Evolutionary conservation across 2,888 invertebrate species (phyloP).

Genomic region (Blera fallax): DNA sequence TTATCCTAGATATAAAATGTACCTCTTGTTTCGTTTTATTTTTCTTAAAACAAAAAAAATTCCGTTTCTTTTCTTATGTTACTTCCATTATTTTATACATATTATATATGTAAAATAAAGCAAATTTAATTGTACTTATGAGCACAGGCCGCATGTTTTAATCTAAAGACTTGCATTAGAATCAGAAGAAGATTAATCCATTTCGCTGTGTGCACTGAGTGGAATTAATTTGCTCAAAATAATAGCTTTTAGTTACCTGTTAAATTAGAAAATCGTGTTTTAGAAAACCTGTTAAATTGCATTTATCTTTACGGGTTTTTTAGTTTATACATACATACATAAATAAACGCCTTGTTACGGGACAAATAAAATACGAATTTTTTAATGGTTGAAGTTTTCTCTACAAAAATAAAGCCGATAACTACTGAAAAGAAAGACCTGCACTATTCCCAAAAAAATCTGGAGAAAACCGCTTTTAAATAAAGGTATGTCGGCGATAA

Average conservation of each 20-base stretch:
- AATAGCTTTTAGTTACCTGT: slow-evolving; percentile 52
- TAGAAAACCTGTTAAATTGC: slow-evolving; percentile 63
- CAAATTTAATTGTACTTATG: slow-evolving; percentile 24
- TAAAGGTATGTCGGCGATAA: no score
- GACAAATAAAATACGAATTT: slow-evolving; percentile 35
- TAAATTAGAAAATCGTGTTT: slow-evolving; percentile 36
- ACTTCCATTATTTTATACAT: slow-evolving; percentile 79
- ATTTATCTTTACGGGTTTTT: slow-evolving; percentile 64
- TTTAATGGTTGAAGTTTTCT: no score
- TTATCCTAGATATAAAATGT: slow-evolving; percentile 54
- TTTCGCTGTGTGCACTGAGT: slow-evolving; percentile 9
- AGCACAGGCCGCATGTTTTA: slow-evolving; percentile 12
- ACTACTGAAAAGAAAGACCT: no score
- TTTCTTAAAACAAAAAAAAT: slow-evolving; percentile 37
- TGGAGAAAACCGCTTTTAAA: no score
- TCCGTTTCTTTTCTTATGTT: slow-evolving; percentile 74
- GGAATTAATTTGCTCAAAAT: slow-evolving; percentile 8
- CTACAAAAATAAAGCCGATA: no score
- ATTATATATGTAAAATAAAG: slow-evolving; percentile 79
- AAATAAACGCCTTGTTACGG: slow-evolving; percentile 35
- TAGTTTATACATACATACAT: slow-evolving; percentile 45
- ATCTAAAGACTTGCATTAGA: slow-evolving; percentile 20
- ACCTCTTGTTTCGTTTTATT: slow-evolving; percentile 39
- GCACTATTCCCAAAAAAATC: no score
- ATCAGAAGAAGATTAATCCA: slow-evolving; percentile 21